Percentiles rank a stretch among this genome's conserved stretches.
Evolutionary conservation across 2,888 invertebrate genomes (phyloP).

Genomic region (Mythimna lalbum): DNA sequence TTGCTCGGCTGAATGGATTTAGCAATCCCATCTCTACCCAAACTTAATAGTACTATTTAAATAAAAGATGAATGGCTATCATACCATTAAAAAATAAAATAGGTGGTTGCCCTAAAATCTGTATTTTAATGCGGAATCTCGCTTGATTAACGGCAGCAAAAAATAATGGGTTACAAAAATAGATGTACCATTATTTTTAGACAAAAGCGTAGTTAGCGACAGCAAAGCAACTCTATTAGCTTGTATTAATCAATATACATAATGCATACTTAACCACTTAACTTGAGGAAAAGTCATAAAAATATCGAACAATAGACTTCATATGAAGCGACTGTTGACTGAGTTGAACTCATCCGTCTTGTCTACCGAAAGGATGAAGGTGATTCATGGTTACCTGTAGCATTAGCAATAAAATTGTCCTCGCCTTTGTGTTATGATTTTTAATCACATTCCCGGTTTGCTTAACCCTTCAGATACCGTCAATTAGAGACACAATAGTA

Average conservation of each 20-base stretch:
- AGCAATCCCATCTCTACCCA: no score
- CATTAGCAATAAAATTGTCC: neutral
- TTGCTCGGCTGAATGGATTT: no score
- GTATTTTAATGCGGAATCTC: conserved; percentile 8
- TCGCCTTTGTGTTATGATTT: neutral
- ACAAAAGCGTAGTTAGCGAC: conserved; percentile 14
- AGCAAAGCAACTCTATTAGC: conserved; percentile 1
- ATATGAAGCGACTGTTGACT: neutral
- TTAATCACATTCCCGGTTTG: neutral
- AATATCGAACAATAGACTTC: neutral
- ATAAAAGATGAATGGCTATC: neutral
- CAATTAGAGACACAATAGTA: no score
- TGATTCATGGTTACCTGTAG: neutral
- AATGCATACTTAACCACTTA: conserved; percentile 3
- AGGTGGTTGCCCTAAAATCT: neutral
- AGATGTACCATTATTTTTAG: conserved; percentile 35
- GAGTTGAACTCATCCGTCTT: neutral
- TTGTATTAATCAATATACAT: conserved; percentile 12
- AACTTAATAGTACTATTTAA: no score
- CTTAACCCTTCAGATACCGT: no score
- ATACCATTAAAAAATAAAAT: neutral
- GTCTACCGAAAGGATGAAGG: neutral
- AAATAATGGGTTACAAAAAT: conserved; percentile 19
- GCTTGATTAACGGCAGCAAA: conserved; percentile 26
- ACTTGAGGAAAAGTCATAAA: conserved; percentile 27